Evolutionary conservation across 1,140 invertebrate genomes (phyloP).

Genomic region (Chrysomallon squamiferum): DNA sequence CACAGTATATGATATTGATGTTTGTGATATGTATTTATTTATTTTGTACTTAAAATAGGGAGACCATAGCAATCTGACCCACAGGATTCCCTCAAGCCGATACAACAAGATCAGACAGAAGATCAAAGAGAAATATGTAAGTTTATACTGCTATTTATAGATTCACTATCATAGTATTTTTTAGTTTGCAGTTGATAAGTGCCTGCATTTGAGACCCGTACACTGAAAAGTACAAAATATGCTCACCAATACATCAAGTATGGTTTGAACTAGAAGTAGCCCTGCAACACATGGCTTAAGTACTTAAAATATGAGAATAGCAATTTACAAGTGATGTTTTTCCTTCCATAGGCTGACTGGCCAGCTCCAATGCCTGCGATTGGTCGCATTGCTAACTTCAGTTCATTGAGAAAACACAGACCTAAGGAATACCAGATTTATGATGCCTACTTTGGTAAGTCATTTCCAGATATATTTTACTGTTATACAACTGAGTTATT

Average conservation of each 20-base stretch:
- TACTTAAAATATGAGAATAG: too few species aligned
- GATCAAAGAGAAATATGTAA: constrained; percentile 73
- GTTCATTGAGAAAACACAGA: constrained; percentile 92
- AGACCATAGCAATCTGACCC: constrained; percentile 73
- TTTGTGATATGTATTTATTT: too few species aligned
- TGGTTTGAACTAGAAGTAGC: too few species aligned
- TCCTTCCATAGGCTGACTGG: constrained; percentile 74
- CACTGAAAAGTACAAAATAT: too few species aligned
- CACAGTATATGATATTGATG: too few species aligned
- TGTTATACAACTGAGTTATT: too few species aligned
- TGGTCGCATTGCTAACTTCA: constrained; percentile 96
- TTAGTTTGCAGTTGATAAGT: too few species aligned
- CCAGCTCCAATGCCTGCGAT: constrained; percentile 91
- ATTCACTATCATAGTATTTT: neutral
- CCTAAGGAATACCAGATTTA: constrained; percentile 97
- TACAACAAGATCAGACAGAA: constrained; percentile 88
- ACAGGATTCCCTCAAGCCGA: constrained; percentile 74
- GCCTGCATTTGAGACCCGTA: too few species aligned
- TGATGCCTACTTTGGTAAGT: constrained; percentile 89
- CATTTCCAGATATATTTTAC: too few species aligned
- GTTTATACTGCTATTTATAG: constrained; percentile 36
- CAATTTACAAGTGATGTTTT: constrained; percentile 63
- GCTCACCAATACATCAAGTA: too few species aligned
- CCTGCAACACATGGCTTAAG: too few species aligned
- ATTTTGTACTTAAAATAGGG: constrained; percentile 23